Base-by-base conservation (phyloP, 2,797 vertebrate species). In the Labroides dimidiatus region DNA sequence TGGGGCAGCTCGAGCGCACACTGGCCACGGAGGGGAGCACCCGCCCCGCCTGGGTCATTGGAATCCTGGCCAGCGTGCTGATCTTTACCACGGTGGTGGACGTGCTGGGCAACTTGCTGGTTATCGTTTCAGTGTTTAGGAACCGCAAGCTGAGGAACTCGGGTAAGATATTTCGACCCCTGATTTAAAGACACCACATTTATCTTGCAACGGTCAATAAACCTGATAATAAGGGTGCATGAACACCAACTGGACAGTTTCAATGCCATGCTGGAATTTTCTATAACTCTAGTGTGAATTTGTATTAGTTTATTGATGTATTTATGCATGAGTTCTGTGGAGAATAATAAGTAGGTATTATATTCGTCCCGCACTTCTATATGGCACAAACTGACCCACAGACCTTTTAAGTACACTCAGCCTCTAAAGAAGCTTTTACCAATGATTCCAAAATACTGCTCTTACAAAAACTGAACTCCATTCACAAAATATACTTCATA, bases 71-170 rank as follows among this genome's bases (percentile, higher is more conserved):
- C 83, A 72, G 93, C 44, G 93, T 95, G 65, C 87, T 96, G 84
- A 93, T 96, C 78, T 92, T 96, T 89, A 96, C 95, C 86, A 95
- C 94, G 0, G 92, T 94, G 36, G 93, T 95, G 81, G 96, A 97
- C 59, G 85, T 96, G 58, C 72, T 96, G 80, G 96, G 95, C 48
- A 96, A 94, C 72, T 88, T 95, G 55, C 90, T 96, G 62, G 95
- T 96, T 43, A 93, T 96, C 81, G 63, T 94, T 70, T 96, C 95
- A 0, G 96, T 96, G 71, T 92, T 95, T 75, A 93, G 89, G 87
- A 96, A 96, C 90, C 94, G 94, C 80, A 95, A 95, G 74, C 93
- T 96, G 63, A 89, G 94, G 76, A 96, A 96, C 61, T 74, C 95
- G 64, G 96, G 96, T 95, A 90, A 93, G 94, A 75, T 2, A 6